Evolutionary conservation across 2,888 invertebrate genomes (phyloP).

Genomic region (Notodonta ziczac): DNA sequence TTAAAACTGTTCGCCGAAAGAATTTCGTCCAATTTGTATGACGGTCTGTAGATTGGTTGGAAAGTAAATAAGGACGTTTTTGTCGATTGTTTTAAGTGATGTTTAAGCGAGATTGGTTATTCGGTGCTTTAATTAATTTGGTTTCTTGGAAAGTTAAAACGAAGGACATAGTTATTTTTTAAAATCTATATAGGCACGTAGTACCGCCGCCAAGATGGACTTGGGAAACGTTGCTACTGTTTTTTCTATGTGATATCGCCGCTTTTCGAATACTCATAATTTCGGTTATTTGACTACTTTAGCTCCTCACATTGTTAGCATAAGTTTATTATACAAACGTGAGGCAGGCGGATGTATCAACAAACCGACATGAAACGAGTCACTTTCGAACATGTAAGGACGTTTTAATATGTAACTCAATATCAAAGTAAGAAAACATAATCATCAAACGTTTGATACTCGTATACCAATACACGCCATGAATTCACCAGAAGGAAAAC

Average conservation of each 20-base stretch:
- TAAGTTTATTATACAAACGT: too few relatives aligned
- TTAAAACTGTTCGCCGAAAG: conserved; percentile 81
- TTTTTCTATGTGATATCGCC: too few relatives aligned
- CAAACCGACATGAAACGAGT: background rate
- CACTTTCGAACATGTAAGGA: background rate
- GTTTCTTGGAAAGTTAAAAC: background rate
- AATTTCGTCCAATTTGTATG: conserved; percentile 79
- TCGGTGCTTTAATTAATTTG: conserved; percentile 3
- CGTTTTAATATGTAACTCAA: conserved; percentile 9
- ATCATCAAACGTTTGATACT: conserved; percentile 27
- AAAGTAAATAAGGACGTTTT: conserved; percentile 72
- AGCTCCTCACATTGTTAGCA: too few relatives aligned
- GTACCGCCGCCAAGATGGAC: too few relatives aligned
- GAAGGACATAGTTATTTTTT: background rate
- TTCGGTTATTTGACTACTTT: too few relatives aligned
- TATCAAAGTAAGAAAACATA: conserved; percentile 20
- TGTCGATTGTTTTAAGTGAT: conserved; percentile 66
- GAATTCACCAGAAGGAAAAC: conserved; percentile 27
- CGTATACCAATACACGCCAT: conserved; percentile 31
- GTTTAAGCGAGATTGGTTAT: conserved; percentile 36
- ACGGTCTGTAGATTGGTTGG: conserved; percentile 69
- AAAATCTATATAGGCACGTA: too few relatives aligned
- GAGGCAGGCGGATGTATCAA: too few relatives aligned
- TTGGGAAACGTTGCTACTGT: too few relatives aligned
- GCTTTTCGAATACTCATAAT: too few relatives aligned